Percentiles rank a stretch among this genome's conserved stretches.
These are phyloP conservation scores for Drosophila sp. DNA, from an alignment of 1,140 invertebrate genomes.

Conservation along the genomic window DNA sequence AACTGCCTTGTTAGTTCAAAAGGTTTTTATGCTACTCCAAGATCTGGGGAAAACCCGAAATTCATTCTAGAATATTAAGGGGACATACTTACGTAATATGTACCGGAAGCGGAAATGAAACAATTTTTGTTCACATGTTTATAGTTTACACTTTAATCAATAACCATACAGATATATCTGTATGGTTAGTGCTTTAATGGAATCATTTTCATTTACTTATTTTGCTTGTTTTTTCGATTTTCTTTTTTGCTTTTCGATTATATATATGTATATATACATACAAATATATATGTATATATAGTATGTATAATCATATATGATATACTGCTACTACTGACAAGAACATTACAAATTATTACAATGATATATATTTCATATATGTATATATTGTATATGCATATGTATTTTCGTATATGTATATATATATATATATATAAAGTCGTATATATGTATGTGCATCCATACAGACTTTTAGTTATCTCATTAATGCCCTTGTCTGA, in stretches of 20 bases:
- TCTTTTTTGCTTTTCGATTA: not conserved
- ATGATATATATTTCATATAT: conserved; percentile 75
- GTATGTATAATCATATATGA: conserved; percentile 23
- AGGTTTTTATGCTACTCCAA: too few relatives aligned
- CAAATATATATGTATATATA: conserved; percentile 8
- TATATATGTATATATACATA: not conserved
- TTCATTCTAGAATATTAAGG: too few relatives aligned
- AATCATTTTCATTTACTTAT: conserved; percentile 5
- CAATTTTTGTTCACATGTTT: not conserved
- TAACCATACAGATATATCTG: too few relatives aligned
- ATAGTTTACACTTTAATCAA: conserved; percentile 1
- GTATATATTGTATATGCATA: conserved; percentile 74
- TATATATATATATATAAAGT: conserved; percentile 32
- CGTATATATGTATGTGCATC: conserved; percentile 11
- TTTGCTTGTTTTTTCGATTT: not conserved
- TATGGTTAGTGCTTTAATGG: not conserved
- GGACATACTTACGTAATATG: too few relatives aligned
- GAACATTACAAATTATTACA: conserved; percentile 81
- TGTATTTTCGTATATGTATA: conserved; percentile 52
- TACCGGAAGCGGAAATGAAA: not conserved
- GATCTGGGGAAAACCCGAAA: too few relatives aligned
- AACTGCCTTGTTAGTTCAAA: too few relatives aligned
- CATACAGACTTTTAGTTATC: conserved; percentile 20
- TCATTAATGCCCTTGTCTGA: conserved; percentile 31
- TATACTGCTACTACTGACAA: conserved; percentile 72